A percentile compares a stretch with the other conserved stretches of the same genome.
phyloP scores from a whole-genome alignment of 2,888 invertebrate species.

The Gerris lacustris region DNA sequence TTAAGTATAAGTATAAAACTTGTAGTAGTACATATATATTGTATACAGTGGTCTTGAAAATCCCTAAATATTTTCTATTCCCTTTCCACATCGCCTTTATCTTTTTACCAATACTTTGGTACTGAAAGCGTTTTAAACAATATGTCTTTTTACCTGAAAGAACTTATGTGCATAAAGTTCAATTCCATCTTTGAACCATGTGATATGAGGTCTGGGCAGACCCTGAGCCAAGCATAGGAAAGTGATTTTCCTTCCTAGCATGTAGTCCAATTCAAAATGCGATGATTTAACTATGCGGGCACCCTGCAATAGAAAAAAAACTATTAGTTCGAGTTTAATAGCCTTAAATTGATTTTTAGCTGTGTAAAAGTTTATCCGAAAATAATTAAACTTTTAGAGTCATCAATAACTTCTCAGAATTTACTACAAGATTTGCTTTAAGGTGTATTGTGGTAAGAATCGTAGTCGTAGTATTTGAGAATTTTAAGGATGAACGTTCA shows the following conservation, averaged over 20 bases:
- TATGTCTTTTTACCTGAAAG: constrained; percentile 44
- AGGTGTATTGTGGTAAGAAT: no score
- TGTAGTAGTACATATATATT: background rate
- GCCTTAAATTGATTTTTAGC: background rate
- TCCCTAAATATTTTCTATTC: background rate
- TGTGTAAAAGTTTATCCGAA: background rate
- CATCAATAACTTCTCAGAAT: no score
- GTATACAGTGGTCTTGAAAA: background rate
- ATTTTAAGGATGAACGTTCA: no score
- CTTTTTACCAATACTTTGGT: no score
- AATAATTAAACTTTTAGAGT: no score
- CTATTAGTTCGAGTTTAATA: background rate
- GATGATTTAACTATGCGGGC: constrained; percentile 57
- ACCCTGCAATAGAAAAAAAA: constrained; percentile 41
- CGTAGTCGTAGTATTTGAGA: no score
- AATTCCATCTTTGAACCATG: constrained; percentile 65
- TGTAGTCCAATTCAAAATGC: constrained; percentile 59
- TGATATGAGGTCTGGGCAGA: constrained; percentile 57
- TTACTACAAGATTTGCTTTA: no score
- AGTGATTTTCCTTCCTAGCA: constrained; percentile 60
- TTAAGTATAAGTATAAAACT: background rate
- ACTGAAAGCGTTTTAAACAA: no score
- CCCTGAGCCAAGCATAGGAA: constrained; percentile 64
- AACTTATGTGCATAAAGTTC: constrained; percentile 59
- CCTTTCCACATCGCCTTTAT: background rate